Evolutionary conservation across 2,113 vertebrate species (phyloP).

Genomic region (Pungitius pungitius): DNA sequence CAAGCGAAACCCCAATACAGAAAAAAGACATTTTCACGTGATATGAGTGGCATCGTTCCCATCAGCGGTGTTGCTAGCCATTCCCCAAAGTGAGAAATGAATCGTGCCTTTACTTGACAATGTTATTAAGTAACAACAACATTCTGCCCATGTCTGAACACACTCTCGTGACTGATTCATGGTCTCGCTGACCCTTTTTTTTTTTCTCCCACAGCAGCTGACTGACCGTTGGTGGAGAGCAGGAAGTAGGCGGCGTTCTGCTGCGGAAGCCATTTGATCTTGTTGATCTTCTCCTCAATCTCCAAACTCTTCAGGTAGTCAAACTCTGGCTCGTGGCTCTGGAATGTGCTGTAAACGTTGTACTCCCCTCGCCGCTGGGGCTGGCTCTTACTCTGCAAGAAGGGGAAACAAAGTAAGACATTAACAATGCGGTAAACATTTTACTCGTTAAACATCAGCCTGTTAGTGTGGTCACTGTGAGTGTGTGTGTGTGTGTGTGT

Average conservation of each 20-base stretch:
- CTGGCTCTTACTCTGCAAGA: slow-evolving; percentile 91
- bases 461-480: too few relatives aligned
- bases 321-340: slow-evolving; percentile 97
- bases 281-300: slow-evolving; percentile 99
- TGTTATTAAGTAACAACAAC: slow-evolving; percentile 15
- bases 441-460: not conserved
- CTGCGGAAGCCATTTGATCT: slow-evolving; percentile 97
- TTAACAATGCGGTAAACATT: too few relatives aligned
- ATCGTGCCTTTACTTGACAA: not conserved
- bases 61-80: slow-evolving; percentile 18
- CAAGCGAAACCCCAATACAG: slow-evolving; percentile 45
- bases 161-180: not conserved
- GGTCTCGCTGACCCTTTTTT: slow-evolving; percentile 13
- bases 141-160: not conserved
- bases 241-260: slow-evolving; percentile 97
- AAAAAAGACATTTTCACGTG: slow-evolving; percentile 29
- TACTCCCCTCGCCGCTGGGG: slow-evolving; percentile 94
- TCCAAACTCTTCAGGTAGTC: slow-evolving; percentile 99
- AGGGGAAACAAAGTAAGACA: slow-evolving; percentile 3
- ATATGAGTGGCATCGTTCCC: slow-evolving; percentile 29
- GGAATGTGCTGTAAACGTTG: slow-evolving; percentile 99
- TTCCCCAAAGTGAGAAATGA: slow-evolving; percentile 7
- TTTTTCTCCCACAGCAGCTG: not conserved
- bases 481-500: too few relatives aligned
- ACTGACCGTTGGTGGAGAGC: slow-evolving; percentile 94